Base-by-base conservation (phyloP, 2,888 invertebrate genomes). In the Mimas tiliae region DNA sequence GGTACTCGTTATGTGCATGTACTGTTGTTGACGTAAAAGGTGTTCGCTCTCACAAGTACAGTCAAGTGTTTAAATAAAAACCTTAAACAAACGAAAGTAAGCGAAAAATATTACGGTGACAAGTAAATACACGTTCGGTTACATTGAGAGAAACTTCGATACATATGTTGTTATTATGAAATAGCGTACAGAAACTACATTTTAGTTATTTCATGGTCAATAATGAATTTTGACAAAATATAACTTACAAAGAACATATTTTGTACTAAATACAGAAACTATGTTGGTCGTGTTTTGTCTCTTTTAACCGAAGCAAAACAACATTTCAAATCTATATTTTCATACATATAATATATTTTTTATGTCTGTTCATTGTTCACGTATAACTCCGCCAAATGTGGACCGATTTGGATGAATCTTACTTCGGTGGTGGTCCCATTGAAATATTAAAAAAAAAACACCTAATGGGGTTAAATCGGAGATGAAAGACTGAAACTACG, bases 1-100 rank as follows among this genome's bases (percentile, higher is more conserved):
- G 70, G 65, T 63, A 67, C 67, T 62, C 50, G 52, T 45, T 12
- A 52, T 55, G 70, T 48, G 64, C 65, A 16, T 48, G 65, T 64
- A 33, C 34, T 62, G 67, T 62, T 52, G 69, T 42, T 68, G 69
- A 72, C 67, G 69, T 65, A 68, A 62, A 71, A 53, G 69, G 69
- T 67, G 65, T 68, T 64, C 66, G 71, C 69, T 72, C 72, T 67
- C 71, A 70, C 69, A 55, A 55, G 62, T 50, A 65, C 63, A 62
- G 48, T 68, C 65, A 62, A 27, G 62, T 64, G 42, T 38, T 21
- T 64, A 47, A 65, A 42, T 45, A 42, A 66, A 33, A 51, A 63
- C 21, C 42, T 52, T 52, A 63, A 66, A 66, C 66, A 66, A 55
- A 38, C 63, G 64, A 64, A 64, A 58, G 58, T 58, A 58, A 19